phyloP scores from a whole-genome alignment of 2,113 vertebrate genomes.

The Lycaon pictus region DNA sequence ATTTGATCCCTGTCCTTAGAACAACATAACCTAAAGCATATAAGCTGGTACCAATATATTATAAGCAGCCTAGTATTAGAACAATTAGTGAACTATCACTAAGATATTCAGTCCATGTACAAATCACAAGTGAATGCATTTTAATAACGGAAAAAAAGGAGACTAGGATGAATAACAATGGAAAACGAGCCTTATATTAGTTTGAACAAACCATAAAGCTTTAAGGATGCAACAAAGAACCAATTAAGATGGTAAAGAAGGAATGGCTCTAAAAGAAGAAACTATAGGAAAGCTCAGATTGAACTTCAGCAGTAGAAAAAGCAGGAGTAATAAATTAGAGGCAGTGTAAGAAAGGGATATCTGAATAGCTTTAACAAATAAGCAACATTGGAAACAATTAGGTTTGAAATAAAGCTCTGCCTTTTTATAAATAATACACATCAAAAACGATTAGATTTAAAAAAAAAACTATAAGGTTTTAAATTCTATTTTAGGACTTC shows the following conservation, averaged over 20 bases:
- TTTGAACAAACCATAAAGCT: background rate
- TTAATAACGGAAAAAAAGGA: background rate
- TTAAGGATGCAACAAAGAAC: background rate
- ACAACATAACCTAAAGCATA: slow-evolving; percentile 6
- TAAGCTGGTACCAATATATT: background rate
- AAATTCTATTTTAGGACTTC: slow-evolving; percentile 27
- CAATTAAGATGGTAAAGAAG: background rate
- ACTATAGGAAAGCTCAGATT: background rate
- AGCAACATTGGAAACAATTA: background rate
- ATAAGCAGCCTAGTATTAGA: background rate
- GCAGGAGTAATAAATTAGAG: background rate
- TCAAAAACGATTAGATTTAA: background rate
- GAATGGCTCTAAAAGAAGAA: background rate
- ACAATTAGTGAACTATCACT: background rate
- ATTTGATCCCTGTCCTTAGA: background rate
- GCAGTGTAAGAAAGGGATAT: background rate
- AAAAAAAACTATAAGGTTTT: background rate
- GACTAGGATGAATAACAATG: background rate
- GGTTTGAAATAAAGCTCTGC: background rate
- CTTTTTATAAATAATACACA: background rate
- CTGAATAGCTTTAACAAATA: slow-evolving; percentile 9
- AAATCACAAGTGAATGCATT: background rate
- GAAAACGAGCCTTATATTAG: background rate
- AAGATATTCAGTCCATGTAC: background rate
- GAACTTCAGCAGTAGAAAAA: background rate